A percentile compares a stretch with the other conserved stretches of the same genome.
Evolutionary conservation across 2,113 vertebrate species (phyloP).

Genomic region (Bathybates hornii): DNA sequence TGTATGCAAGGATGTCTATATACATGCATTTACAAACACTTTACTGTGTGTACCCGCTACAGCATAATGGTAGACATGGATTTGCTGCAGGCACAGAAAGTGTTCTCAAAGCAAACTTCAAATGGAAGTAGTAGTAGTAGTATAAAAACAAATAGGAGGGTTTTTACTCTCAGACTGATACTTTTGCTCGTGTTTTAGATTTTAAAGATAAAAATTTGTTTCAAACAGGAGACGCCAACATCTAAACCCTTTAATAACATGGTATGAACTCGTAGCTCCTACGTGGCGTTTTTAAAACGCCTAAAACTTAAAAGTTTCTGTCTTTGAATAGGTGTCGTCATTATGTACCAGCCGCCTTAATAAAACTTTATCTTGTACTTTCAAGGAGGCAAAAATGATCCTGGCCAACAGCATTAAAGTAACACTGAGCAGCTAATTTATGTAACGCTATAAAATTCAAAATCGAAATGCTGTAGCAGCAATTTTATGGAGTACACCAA

Average conservation of each 20-base stretch:
- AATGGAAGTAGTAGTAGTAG: neutral
- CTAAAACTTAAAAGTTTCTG: neutral
- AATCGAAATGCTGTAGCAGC: neutral
- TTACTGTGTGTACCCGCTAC: neutral
- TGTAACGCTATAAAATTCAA: neutral
- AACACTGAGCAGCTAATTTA: neutral
- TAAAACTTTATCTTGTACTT: neutral
- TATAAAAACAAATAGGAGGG: neutral
- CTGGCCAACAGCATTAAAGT: neutral
- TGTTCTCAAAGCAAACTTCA: neutral
- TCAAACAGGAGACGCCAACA: neutral
- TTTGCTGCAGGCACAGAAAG: neutral
- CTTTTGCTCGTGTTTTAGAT: neutral
- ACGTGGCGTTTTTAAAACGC: fast-evolving
- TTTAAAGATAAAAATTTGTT: neutral
- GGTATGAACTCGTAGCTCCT: neutral
- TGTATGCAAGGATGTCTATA: neutral
- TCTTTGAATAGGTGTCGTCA: neutral
- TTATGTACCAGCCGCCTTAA: neutral
- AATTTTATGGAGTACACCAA: neutral
- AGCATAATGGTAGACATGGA: neutral
- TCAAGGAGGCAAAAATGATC: neutral
- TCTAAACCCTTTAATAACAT: neutral
- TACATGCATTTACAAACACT: neutral
- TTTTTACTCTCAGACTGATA: neutral